These are phyloP conservation scores for Drosophila austrosaltans DNA, from an alignment of 2,888 invertebrate genomes.

Conservation along the genomic window DNA sequence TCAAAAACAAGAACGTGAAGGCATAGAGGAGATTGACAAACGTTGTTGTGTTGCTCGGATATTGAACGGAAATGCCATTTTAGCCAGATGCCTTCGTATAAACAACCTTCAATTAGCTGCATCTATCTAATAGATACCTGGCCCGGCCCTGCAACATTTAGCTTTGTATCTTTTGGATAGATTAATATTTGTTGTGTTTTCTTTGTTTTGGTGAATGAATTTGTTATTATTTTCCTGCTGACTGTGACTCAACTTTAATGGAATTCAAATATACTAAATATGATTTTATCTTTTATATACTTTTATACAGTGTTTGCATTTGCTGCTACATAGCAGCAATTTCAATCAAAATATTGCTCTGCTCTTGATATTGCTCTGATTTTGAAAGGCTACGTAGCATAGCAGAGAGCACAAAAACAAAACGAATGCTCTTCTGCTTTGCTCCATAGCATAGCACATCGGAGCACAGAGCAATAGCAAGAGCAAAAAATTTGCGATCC, in stretches of 20 bases:
- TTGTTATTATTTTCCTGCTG: slow-evolving; percentile 22
- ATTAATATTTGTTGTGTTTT: slow-evolving; percentile 3
- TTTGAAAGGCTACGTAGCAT: too few relatives aligned
- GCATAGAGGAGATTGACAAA: slow-evolving; percentile 57
- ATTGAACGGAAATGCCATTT: slow-evolving; percentile 69
- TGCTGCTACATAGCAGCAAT: too few relatives aligned
- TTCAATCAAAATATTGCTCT: too few relatives aligned
- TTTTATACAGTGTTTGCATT: too few relatives aligned
- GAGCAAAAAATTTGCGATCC: too few relatives aligned
- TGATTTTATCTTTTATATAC: background rate
- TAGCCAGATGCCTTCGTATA: slow-evolving; percentile 43
- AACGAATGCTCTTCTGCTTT: too few relatives aligned
- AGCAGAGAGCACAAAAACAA: too few relatives aligned
- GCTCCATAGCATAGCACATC: too few relatives aligned
- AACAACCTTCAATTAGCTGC: slow-evolving; percentile 30
- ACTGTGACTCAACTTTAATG: slow-evolving; percentile 49
- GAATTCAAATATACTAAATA: slow-evolving; percentile 43
- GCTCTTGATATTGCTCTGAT: too few relatives aligned
- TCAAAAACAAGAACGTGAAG: slow-evolving; percentile 5
- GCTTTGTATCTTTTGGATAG: slow-evolving; percentile 12
- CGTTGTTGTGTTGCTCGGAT: slow-evolving; percentile 27
- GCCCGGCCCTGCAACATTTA: slow-evolving; percentile 29
- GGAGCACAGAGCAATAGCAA: too few relatives aligned
- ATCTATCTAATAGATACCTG: slow-evolving; percentile 27
- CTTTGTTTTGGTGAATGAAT: slow-evolving; percentile 47